These are phyloP conservation scores for Nyctibius grandis DNA, from an alignment of 2,797 vertebrate species.

Conservation along the genomic window DNA sequence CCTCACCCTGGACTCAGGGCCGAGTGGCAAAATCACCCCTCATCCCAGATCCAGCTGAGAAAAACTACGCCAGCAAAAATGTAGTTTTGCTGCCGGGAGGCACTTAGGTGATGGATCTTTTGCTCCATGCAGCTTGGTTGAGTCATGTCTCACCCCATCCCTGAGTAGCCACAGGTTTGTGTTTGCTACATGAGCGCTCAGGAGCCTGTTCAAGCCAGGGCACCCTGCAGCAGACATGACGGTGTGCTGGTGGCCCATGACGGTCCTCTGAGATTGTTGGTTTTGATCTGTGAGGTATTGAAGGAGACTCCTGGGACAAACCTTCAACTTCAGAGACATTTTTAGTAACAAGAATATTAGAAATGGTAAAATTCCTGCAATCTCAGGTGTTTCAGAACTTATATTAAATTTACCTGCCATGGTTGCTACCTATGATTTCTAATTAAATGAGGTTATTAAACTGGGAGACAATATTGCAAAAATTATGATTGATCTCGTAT, in stretches of 20 bases:
- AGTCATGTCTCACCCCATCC: accelerated
- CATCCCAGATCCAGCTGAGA: not conserved
- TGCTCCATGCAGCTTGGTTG: not conserved
- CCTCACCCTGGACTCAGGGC: not conserved
- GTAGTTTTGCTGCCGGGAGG: not conserved
- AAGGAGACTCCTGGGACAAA: not conserved
- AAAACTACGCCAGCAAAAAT: not conserved
- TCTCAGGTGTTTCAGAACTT: not conserved
- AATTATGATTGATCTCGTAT: not conserved
- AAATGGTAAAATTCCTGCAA: not conserved
- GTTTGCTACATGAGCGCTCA: accelerated
- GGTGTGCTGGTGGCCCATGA: accelerated
- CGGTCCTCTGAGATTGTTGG: not conserved
- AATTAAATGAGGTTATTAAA: conserved; percentile 32
- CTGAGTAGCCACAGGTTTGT: not conserved
- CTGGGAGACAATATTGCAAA: not conserved
- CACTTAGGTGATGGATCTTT: accelerated
- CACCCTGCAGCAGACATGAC: not conserved
- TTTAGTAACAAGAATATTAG: not conserved
- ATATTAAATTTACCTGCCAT: not conserved
- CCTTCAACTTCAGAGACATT: not conserved
- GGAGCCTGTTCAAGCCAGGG: accelerated
- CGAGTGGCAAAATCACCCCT: not conserved
- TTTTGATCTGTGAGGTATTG: not conserved
- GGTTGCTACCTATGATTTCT: not conserved